These are phyloP conservation scores for Macroglossus sobrinus DNA, from an alignment of 2,113 vertebrate species.

Conservation along the genomic window DNA sequence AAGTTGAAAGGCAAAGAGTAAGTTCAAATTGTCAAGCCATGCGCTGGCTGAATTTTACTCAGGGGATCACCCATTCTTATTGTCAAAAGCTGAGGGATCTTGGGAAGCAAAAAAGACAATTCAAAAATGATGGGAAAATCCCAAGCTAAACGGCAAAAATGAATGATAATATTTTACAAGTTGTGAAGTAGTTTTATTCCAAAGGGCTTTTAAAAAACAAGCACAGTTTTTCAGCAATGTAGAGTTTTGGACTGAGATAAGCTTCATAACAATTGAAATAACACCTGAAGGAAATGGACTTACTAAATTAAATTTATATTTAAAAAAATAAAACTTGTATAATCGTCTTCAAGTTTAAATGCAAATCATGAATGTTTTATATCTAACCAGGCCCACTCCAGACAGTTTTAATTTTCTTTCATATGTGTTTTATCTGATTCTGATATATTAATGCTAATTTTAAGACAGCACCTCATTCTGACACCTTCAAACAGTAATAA, in stretches of 20 bases:
- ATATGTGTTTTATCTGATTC: neutral
- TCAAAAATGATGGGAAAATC: constrained; percentile 47
- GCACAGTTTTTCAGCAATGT: neutral
- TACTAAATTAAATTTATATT: constrained; percentile 8
- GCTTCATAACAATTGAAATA: neutral
- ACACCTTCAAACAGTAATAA: neutral
- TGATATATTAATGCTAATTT: neutral
- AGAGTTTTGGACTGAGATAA: neutral
- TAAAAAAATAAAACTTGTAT: neutral
- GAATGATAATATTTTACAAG: constrained; percentile 53
- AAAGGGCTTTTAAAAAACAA: neutral
- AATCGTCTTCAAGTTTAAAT: constrained; percentile 5
- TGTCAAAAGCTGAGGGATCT: constrained; percentile 48
- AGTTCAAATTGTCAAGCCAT: constrained; percentile 65
- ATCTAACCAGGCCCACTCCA: neutral
- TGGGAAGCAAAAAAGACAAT: constrained; percentile 43
- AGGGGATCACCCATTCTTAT: constrained; percentile 44
- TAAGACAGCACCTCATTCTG: neutral
- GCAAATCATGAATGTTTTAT: neutral
- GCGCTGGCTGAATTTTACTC: constrained; percentile 53
- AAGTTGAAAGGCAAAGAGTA: constrained; percentile 65
- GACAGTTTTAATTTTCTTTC: neutral
- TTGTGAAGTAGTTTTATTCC: constrained; percentile 49
- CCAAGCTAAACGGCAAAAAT: constrained; percentile 29
- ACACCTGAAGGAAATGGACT: neutral